Conservation (phyloP, 2,797 vertebrate species). For the Centropyge bicolor region DNA sequence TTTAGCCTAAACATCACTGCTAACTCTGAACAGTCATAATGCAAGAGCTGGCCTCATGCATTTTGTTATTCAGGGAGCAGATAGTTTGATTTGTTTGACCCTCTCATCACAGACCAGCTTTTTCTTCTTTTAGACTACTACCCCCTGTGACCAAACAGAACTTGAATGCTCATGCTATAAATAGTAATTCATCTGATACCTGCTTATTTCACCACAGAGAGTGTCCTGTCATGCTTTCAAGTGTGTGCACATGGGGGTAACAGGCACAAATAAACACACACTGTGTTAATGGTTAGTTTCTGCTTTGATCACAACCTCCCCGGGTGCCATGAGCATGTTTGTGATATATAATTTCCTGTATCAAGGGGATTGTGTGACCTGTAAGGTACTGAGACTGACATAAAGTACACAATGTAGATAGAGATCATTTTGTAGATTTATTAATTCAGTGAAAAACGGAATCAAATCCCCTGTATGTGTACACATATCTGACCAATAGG, state of each 20-base stretch:
- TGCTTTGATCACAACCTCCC: neutral
- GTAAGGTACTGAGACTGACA: neutral
- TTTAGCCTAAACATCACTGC: neutral
- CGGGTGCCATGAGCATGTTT: neutral
- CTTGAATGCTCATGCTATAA: constrained; percentile 19
- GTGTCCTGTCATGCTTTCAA: neutral
- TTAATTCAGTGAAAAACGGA: neutral
- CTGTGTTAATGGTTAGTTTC: neutral
- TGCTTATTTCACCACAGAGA: neutral
- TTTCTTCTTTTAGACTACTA: neutral
- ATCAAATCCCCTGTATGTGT: too few relatives aligned
- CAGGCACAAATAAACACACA: neutral
- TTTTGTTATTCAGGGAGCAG: neutral
- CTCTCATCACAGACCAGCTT: neutral
- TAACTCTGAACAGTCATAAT: neutral
- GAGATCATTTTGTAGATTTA: neutral
- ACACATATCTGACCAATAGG: too few relatives aligned
- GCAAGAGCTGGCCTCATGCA: neutral
- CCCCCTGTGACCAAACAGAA: neutral
- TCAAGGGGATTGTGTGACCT: neutral
- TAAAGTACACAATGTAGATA: neutral
- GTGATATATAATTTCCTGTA: neutral
- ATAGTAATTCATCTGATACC: constrained; percentile 22
- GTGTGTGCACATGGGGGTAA: neutral
- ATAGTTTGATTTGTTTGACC: neutral